Percentiles rank a stretch among this genome's conserved stretches.
Evolutionary conservation across 1,140 invertebrate species (phyloP).

Genomic region (Hermetia illucens): DNA sequence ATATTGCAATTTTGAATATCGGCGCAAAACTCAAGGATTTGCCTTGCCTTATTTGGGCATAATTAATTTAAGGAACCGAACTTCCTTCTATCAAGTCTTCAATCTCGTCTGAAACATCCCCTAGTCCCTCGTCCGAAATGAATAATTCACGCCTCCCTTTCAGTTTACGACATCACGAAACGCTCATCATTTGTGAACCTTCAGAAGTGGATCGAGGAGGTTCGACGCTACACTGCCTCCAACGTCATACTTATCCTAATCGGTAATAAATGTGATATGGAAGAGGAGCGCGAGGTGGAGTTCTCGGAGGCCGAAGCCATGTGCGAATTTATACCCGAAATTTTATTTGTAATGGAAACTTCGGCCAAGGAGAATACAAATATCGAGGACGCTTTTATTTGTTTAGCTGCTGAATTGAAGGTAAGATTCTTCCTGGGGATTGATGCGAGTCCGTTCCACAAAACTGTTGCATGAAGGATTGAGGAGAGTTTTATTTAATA

Average conservation of each 20-base stretch:
- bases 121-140: too few relatives aligned
- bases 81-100: too few relatives aligned
- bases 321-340: slow-evolving; percentile 70
- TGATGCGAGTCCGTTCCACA: neutral
- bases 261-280: slow-evolving; percentile 84
- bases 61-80: too few relatives aligned
- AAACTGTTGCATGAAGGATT: too few relatives aligned
- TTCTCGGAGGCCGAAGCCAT: slow-evolving; percentile 69
- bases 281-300: slow-evolving; percentile 65
- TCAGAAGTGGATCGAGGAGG: slow-evolving; percentile 89
- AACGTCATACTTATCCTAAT: slow-evolving; percentile 80
- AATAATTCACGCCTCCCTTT: slow-evolving; percentile 20
- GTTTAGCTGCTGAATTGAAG: slow-evolving; percentile 74
- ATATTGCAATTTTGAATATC: too few relatives aligned
- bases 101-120: too few relatives aligned
- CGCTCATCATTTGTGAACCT: slow-evolving; percentile 76
- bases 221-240: slow-evolving; percentile 78
- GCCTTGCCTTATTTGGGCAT: too few relatives aligned
- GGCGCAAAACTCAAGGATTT: too few relatives aligned
- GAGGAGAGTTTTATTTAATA: neutral
- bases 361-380: slow-evolving; percentile 90
- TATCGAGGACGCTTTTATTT: slow-evolving; percentile 82
- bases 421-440: slow-evolving; percentile 34
- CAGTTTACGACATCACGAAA: slow-evolving; percentile 91
- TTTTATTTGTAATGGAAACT: slow-evolving; percentile 74